These are phyloP conservation scores for Opisthograptis luteolata DNA, from an alignment of 2,888 invertebrate species.

Conservation along the genomic window DNA sequence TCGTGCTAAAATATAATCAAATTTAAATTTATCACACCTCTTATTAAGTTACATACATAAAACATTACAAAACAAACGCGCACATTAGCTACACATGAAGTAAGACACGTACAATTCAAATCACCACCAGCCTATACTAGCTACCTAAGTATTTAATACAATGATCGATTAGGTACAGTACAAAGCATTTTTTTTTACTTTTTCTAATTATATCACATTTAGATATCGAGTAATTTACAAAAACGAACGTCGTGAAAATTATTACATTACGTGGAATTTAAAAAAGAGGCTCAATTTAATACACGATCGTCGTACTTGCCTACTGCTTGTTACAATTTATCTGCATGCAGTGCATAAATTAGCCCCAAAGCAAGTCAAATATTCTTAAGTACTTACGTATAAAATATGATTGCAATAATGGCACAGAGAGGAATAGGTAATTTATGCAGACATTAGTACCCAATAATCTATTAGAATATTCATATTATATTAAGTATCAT, in stretches of 20 bases:
- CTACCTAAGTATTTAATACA: slow-evolving; percentile 60
- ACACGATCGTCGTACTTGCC: no score
- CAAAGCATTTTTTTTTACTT: slow-evolving; percentile 23
- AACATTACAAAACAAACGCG: slow-evolving; percentile 17
- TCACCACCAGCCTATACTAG: slow-evolving; percentile 56
- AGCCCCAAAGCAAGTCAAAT: slow-evolving; percentile 45
- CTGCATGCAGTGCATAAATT: slow-evolving; percentile 9
- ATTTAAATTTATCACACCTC: slow-evolving; percentile 1
- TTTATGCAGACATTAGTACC: slow-evolving; percentile 23
- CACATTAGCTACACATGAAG: slow-evolving; percentile 20
- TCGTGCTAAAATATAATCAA: slow-evolving; percentile 3
- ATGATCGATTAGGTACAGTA: no score
- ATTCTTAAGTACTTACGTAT: slow-evolving; percentile 53
- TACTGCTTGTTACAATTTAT: no score
- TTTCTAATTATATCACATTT: slow-evolving; percentile 70
- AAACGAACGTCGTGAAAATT: slow-evolving; percentile 55
- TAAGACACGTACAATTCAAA: slow-evolving; percentile 22
- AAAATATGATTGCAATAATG: slow-evolving; percentile 45
- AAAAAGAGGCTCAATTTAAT: neutral
- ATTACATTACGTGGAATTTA: slow-evolving; percentile 33
- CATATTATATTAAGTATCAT: no score
- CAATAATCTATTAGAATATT: neutral
- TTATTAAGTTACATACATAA: slow-evolving; percentile 4
- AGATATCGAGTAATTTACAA: slow-evolving; percentile 70
- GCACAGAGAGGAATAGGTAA: slow-evolving; percentile 53